A percentile compares a stretch with the other conserved stretches of the same genome.
Evolutionary conservation across 2,888 invertebrate genomes (phyloP).

Genomic region (Caenorhabditis panamensis): DNA sequence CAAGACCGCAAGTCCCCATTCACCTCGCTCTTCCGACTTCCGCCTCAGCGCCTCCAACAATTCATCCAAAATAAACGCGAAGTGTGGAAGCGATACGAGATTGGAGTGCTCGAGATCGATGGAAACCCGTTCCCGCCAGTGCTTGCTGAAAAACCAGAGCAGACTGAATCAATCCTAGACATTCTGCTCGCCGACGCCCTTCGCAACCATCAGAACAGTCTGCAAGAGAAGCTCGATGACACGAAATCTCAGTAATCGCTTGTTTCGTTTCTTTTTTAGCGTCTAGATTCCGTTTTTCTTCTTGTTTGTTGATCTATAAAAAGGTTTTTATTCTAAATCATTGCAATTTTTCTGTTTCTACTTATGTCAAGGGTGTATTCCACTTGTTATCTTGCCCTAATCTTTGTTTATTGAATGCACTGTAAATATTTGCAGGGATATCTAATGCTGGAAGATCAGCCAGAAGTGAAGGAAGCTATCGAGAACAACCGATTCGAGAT

Average conservation of each 20-base stretch:
- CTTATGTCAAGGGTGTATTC: no score
- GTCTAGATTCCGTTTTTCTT: slow-evolving; percentile 13
- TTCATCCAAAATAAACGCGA: slow-evolving; percentile 68
- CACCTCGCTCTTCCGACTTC: slow-evolving; percentile 77
- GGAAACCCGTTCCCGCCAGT: slow-evolving; percentile 74
- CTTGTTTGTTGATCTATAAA: slow-evolving; percentile 31
- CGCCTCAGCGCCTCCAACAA: slow-evolving; percentile 69
- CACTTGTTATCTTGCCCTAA: no score
- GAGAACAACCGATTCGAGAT: slow-evolving; percentile 62
- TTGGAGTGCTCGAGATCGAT: slow-evolving; percentile 77
- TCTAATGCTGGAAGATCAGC: slow-evolving; percentile 38
- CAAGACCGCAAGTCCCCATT: slow-evolving; percentile 70
- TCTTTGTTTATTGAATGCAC: no score
- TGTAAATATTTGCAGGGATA: no score
- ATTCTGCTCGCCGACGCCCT: slow-evolving; percentile 57
- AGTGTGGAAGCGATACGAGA: slow-evolving; percentile 71
- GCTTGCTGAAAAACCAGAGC: slow-evolving; percentile 5
- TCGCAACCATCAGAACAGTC: slow-evolving; percentile 36
- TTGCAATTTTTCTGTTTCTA: not conserved
- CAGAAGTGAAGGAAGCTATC: slow-evolving; percentile 54
- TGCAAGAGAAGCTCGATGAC: slow-evolving; percentile 17
- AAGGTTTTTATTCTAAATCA: not conserved
- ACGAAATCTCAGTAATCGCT: slow-evolving; percentile 3
- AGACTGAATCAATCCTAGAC: slow-evolving; percentile 55
- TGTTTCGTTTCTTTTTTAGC: slow-evolving; percentile 17